Evolutionary conservation across 2,888 invertebrate species (phyloP), one percentile per base, ranked within the genome.

Genomic region (Cepaea hortensis): DNA sequence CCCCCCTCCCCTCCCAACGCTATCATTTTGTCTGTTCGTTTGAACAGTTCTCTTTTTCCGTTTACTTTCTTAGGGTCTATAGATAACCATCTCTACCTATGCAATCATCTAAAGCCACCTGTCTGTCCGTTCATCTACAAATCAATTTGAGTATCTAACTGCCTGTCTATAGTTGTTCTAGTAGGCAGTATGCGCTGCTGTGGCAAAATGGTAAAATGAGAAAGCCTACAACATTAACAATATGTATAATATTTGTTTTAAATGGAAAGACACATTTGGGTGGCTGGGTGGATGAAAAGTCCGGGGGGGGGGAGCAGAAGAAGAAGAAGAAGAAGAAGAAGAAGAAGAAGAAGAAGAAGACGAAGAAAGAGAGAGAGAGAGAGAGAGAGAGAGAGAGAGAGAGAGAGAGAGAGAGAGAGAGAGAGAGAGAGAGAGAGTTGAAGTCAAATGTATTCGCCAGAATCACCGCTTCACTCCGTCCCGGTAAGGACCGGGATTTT

Each of bases 231-330:
- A 15, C 9, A 65, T 9, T 9, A 65, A 65, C 70, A 61, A 62
- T 81, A 20, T 46, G 68, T 11, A 62, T 35, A 35, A 62, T 35
- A 35, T 35, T 35, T 35, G 0, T 35, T 35, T 35, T 35, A 35
- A 35, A 35, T 35, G 35, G 35, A 35, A 35, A 35, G 35, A 35
- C 35, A 35, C 35, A 35, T 1, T 35, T 35, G 35, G 85, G 62
- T 46, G 77, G 85, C 23, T 61, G 48, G 81, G 79, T 82, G 77
- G 76, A 88, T 84, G 84, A 48, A 46, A 73, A 61, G 81, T 62
- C 35, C 46, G 73, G n/a, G n/a, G n/a, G n/a, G n/a, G n/a, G n/a
- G n/a, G n/a, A 85, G 48, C 46, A 18, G 70, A 50, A 73, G 62
- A 48, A 11, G 50, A 84, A 23, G 62, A 70, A 84, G 35, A 76